A percentile compares a stretch with the other conserved stretches of the same genome.
Evolutionary conservation across 2,888 invertebrate species (phyloP).

Genomic region (Toxonevra muliebris): DNA sequence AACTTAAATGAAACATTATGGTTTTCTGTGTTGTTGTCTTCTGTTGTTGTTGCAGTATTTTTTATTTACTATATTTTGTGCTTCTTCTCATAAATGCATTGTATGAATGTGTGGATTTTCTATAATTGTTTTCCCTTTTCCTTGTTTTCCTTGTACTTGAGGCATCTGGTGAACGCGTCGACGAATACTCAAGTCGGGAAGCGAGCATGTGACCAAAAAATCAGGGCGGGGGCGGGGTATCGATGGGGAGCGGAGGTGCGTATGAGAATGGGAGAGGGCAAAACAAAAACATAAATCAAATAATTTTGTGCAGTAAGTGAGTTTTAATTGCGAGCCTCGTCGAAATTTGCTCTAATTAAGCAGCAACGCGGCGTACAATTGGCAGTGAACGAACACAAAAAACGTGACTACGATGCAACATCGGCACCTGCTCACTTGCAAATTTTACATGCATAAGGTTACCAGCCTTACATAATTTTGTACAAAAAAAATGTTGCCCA

Average conservation of each 20-base stretch:
- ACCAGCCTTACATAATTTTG: too few species aligned
- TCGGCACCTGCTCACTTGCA: too few species aligned
- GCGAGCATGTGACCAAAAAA: not conserved
- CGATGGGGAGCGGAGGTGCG: not conserved
- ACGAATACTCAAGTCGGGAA: too few species aligned
- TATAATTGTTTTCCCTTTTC: constrained; percentile 18
- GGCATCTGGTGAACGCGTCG: not conserved
- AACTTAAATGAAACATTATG: constrained; percentile 61
- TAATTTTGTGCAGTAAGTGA: constrained; percentile 54
- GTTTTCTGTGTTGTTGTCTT: constrained; percentile 49
- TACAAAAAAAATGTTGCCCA: too few species aligned
- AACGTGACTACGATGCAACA: not conserved
- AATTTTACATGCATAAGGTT: too few species aligned
- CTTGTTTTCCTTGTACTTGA: not conserved
- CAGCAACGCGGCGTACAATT: constrained; percentile 46
- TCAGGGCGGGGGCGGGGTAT: not conserved
- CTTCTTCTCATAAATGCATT: not conserved
- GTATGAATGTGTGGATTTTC: constrained; percentile 13
- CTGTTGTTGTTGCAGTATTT: not conserved
- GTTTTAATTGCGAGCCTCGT: constrained; percentile 56
- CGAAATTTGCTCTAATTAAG: constrained; percentile 35
- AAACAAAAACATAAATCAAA: constrained; percentile 53
- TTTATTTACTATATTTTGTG: constrained; percentile 17
- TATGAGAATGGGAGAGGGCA: not conserved
- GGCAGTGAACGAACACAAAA: constrained; percentile 39